phyloP scores from a whole-genome alignment of 2,797 vertebrate genomes.

The Serranus cabrilla region DNA sequence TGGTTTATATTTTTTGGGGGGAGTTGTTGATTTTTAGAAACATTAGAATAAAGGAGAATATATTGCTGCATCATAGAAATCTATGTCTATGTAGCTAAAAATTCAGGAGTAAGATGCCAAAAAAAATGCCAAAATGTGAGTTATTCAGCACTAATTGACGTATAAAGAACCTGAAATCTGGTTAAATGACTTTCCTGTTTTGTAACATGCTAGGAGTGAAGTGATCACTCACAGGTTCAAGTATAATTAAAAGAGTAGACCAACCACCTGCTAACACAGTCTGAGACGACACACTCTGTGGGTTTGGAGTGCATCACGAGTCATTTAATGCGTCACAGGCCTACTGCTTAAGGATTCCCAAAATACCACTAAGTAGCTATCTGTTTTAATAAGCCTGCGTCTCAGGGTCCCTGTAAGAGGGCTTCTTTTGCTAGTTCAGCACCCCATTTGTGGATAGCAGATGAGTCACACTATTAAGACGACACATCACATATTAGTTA shows the following conservation, averaged over 20 bases:
- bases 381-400: slow-evolving; percentile 57
- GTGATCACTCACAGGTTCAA: slow-evolving; percentile 35
- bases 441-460: slow-evolving; percentile 9
- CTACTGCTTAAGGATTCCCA: slow-evolving; percentile 58
- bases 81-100: neutral
- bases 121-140: neutral
- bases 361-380: slow-evolving; percentile 67
- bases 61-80: neutral
- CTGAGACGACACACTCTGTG: slow-evolving; percentile 42
- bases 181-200: neutral
- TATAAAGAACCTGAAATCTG: neutral
- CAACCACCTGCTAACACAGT: slow-evolving; percentile 42
- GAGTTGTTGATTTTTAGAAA: slow-evolving; percentile 24
- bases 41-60: neutral
- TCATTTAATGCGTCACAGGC: slow-evolving; percentile 54
- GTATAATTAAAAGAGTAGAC: slow-evolving; percentile 38
- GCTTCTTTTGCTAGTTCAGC: slow-evolving; percentile 32
- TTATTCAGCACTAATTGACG: neutral
- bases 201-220: neutral
- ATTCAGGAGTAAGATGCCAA: too few relatives aligned
- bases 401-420: slow-evolving; percentile 45
- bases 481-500: slow-evolving; percentile 4
- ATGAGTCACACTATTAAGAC: slow-evolving; percentile 23
- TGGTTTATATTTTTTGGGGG: neutral
- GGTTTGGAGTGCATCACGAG: slow-evolving; percentile 53